These are phyloP conservation scores for Ptychochromis oligacanthus DNA, from an alignment of 2,113 vertebrate species.

Conservation along the genomic window DNA sequence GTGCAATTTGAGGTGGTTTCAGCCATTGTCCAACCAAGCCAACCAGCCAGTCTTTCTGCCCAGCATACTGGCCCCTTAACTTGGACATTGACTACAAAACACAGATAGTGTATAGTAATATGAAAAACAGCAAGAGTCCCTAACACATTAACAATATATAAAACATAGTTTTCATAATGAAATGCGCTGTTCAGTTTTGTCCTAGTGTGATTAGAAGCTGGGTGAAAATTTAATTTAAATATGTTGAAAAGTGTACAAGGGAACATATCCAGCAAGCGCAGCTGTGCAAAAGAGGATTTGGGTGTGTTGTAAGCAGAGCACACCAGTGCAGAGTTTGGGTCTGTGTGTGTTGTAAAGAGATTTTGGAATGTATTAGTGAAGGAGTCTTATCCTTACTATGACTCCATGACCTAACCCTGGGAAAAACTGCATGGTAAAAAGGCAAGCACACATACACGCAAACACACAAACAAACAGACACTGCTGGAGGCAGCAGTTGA, in stretches of 20 bases:
- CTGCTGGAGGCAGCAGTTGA: constrained; percentile 47
- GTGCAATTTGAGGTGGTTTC: neutral
- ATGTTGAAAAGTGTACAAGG: neutral
- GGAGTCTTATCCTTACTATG: constrained; percentile 41
- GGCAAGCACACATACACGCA: constrained; percentile 24
- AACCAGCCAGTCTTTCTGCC: neutral
- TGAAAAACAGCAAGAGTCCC: neutral
- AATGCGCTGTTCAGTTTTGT: neutral
- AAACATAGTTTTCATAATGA: neutral
- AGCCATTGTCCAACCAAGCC: neutral
- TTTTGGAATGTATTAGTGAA: constrained; percentile 51
- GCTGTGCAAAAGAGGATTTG: constrained; percentile 9
- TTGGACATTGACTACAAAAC: neutral
- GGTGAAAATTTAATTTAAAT: neutral
- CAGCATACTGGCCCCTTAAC: neutral
- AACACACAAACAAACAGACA: constrained; percentile 41
- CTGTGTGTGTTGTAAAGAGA: constrained; percentile 27
- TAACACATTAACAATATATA: neutral
- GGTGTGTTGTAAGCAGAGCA: neutral
- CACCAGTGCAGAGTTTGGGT: neutral
- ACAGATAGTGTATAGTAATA: neutral
- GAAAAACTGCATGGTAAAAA: constrained; percentile 52
- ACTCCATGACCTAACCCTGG: constrained; percentile 55
- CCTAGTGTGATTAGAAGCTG: neutral
- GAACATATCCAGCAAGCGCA: constrained; percentile 17